Conservation (phyloP, 2,797 vertebrate genomes). For the Micromesistius poutassou region DNA sequence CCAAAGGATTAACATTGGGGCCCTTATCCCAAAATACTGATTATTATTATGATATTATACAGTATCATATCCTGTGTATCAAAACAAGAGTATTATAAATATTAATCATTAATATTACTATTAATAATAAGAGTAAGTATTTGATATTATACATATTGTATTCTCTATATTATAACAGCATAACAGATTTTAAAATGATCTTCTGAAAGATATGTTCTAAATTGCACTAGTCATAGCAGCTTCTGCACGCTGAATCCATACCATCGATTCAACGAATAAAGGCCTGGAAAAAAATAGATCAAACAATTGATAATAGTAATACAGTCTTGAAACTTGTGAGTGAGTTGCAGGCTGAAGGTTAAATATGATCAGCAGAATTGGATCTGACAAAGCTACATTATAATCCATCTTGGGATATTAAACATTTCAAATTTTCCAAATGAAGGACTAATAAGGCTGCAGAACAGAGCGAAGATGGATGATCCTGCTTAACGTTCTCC, state of each 20-base stretch:
- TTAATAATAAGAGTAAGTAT: no score
- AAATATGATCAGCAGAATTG: conserved; percentile 76
- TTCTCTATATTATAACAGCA: no score
- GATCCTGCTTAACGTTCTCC: conserved; percentile 67
- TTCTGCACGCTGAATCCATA: neutral
- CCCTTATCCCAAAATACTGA: neutral
- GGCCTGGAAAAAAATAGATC: conserved; percentile 19
- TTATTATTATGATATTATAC: neutral
- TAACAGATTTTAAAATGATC: neutral
- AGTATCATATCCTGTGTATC: neutral
- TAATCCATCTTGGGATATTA: conserved; percentile 83
- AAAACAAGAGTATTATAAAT: neutral
- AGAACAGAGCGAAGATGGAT: conserved; percentile 76
- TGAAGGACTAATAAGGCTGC: conserved; percentile 77
- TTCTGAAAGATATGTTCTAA: neutral
- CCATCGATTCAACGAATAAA: conserved; percentile 17
- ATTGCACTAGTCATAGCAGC: neutral
- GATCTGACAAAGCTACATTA: conserved; percentile 80
- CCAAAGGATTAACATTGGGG: neutral
- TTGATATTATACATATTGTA: no score
- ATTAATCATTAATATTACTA: no score
- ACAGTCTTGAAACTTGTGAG: conserved; percentile 69
- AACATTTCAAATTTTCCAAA: conserved; percentile 78
- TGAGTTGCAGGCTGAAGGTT: conserved; percentile 69
- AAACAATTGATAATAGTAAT: conserved; percentile 60